These are phyloP conservation scores for Penaeus chinensis DNA, from an alignment of 1,140 invertebrate genomes.

Conservation along the genomic window DNA sequence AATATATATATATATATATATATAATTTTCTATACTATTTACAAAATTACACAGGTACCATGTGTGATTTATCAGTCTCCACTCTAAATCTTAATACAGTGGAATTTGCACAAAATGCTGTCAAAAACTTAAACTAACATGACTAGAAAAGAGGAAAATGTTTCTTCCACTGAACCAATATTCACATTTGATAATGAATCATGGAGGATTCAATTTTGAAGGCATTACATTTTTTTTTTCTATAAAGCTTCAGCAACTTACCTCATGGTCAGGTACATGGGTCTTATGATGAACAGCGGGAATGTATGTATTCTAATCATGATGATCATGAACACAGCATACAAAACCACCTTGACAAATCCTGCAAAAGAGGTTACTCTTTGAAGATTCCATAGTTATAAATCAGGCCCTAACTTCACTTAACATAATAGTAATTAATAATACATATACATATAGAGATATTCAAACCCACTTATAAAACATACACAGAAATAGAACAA, in stretches of 20 bases:
- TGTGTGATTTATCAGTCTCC: too few species aligned
- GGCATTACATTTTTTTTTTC: neutral
- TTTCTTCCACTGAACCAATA: neutral
- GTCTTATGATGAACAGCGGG: conserved; percentile 97
- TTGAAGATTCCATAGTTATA: neutral
- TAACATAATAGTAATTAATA: neutral
- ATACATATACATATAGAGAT: neutral
- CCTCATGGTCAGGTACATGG: conserved; percentile 98
- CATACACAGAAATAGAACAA: conserved; percentile 41
- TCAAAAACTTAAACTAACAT: too few species aligned
- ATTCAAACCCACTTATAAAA: neutral
- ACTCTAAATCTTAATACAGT: too few species aligned
- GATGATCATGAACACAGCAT: conserved; percentile 92
- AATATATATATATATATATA: too few species aligned
- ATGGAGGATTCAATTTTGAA: too few species aligned
- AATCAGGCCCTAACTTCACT: neutral
- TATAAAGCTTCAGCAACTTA: conserved; percentile 67
- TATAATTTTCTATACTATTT: too few species aligned
- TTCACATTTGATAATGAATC: too few species aligned
- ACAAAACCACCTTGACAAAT: conserved; percentile 87
- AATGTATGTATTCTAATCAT: conserved; percentile 98
- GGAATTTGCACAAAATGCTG: too few species aligned
- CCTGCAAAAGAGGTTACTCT: conserved; percentile 68
- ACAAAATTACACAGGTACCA: too few species aligned
- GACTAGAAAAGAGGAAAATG: neutral